Percentiles rank a stretch among this genome's conserved stretches.
phyloP scores from a whole-genome alignment of 2,888 invertebrate genomes.

The Dolichomitus sp. region DNA sequence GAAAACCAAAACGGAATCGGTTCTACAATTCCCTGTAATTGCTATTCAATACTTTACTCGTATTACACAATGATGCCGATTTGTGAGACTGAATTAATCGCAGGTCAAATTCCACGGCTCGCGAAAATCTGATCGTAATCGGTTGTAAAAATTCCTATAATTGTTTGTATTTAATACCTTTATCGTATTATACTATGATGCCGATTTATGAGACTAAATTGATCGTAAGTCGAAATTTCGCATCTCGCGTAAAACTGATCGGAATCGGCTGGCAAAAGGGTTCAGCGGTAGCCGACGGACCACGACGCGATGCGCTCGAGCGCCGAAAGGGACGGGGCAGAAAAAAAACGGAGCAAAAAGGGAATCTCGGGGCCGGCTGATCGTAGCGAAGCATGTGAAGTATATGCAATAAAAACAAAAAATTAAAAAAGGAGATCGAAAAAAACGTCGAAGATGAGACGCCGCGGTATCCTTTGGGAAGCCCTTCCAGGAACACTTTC shows the following conservation, averaged over 20 bases:
- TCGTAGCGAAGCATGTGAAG: slow-evolving; percentile 18
- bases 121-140: background rate
- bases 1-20: too few relatives aligned
- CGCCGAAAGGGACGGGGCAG: slow-evolving; percentile 13
- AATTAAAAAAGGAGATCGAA: slow-evolving; percentile 2
- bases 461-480: slow-evolving; percentile 46
- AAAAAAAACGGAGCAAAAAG: slow-evolving; percentile 42
- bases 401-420: slow-evolving; percentile 17
- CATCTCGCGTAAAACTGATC: background rate
- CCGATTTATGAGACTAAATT: background rate
- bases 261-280: background rate
- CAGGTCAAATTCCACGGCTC: background rate
- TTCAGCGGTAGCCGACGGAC: slow-evolving; percentile 3
- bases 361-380: slow-evolving; percentile 37
- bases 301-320: background rate
- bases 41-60: too few relatives aligned
- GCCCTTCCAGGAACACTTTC: slow-evolving; percentile 60
- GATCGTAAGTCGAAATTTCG: background rate
- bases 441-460: slow-evolving; percentile 29
- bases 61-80: too few relatives aligned
- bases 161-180: too few relatives aligned
- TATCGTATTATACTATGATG: too few relatives aligned
- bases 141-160: background rate
- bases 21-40: background rate
- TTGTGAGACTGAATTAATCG: background rate